These are phyloP conservation scores for Pyrochroa serraticornis DNA, from an alignment of 2,888 invertebrate genomes.

Conservation along the genomic window DNA sequence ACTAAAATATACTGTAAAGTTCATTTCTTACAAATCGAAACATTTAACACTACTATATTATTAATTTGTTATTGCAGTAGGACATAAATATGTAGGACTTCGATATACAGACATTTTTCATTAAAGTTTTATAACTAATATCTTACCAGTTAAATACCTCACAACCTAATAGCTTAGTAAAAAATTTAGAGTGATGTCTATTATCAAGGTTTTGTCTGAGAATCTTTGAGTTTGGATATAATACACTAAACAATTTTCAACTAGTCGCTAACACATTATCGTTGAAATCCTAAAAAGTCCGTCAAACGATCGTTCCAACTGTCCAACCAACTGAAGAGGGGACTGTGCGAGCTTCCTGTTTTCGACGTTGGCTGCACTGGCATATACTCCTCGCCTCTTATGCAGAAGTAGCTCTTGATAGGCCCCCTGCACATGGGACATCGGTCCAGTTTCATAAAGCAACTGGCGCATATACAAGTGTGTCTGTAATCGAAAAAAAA, in stretches of 20 bases:
- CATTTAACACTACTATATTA: conserved; percentile 12
- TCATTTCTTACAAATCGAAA: conserved; percentile 18
- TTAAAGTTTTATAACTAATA: conserved; percentile 11
- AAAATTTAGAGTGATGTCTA: conserved; percentile 20
- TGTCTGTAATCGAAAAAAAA: conserved; percentile 61
- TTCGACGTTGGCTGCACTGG: conserved; percentile 59
- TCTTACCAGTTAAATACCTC: conserved; percentile 27
- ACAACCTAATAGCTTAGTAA: conserved; percentile 25
- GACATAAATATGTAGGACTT: conserved; percentile 24
- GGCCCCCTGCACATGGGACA: conserved; percentile 88
- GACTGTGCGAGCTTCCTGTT: conserved; percentile 46
- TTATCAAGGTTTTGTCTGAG: conserved; percentile 1
- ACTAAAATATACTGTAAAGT: conserved; percentile 41
- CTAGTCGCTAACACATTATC: conserved; percentile 50
- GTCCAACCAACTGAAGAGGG: conserved; percentile 61
- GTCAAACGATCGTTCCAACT: conserved; percentile 75
- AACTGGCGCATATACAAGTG: conserved; percentile 83
- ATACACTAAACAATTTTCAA: conserved; percentile 18
- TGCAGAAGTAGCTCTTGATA: conserved; percentile 85
- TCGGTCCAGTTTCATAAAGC: conserved; percentile 79
- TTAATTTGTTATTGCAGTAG: conserved; percentile 25
- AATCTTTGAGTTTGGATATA: conserved; percentile 8
- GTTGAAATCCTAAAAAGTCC: conserved; percentile 74
- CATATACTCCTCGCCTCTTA: conserved; percentile 77
- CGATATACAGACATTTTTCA: conserved; percentile 12